Evolutionary conservation across 2,888 invertebrate species (phyloP), one percentile per base, ranked within the genome.

Genomic region (Orchesellides sinensis): DNA sequence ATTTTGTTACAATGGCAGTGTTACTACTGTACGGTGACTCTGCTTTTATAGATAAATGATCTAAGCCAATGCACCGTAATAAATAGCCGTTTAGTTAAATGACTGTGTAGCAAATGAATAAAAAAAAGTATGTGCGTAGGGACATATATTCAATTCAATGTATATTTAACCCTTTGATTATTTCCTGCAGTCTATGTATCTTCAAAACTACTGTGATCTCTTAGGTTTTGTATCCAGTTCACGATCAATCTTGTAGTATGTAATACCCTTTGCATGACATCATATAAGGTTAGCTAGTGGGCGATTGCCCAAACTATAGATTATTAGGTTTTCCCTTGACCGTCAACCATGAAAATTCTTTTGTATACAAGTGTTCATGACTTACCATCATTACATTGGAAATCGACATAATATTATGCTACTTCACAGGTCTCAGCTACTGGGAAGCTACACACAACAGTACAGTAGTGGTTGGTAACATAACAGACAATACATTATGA

Each of bases 321-420:
- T 54, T 54, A 54, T 66, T 47, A 35, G 27, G n/a, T 32, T 74
- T 52, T 25, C 40, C 61, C 78, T 78, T 69, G 78, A 78, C 78
- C 69, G 61, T 78, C 59, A 78, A 59, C 69, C 78, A 78, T 78
- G 78, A 78, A 69, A 54, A 54, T 23, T 1, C 25, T 54, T n/a
- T n/a, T n/a, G n/a, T n/a, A n/a, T 54, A 14, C 54, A 23, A 8
- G 25, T 10, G 25, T n/a, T 54, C 54, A 54, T 17, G 23, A 49
- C 8, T 54, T 54, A 23, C 21, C 54, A 54, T 54, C 52, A 47
- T 52, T 49, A 8, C 54, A 54, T 54, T 25, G 54, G 25, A 23
- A 54, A 21, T n/a, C n/a, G n/a, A n/a, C n/a, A n/a, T n/a, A n/a
- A n/a, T n/a, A n/a, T n/a, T n/a, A n/a, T n/a, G 54, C 25, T 23